Base-by-base conservation (phyloP, 2,113 vertebrate genomes). In the Ursus arctos region DNA sequence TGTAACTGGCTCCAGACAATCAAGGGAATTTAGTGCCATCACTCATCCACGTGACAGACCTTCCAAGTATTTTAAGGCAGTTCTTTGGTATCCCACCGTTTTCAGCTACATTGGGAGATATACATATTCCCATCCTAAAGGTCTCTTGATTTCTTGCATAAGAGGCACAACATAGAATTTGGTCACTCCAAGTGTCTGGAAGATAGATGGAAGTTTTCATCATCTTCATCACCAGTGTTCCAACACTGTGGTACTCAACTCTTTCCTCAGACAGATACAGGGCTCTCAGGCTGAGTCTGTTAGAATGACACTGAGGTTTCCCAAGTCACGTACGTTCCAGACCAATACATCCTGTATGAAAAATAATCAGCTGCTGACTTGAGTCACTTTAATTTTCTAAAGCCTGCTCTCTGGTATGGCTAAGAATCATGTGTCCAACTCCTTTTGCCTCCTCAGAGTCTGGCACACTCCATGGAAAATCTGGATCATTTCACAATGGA, bases 401-500 rank as follows among this genome's bases (percentile, higher is more conserved):
- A 63, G n/a, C 10, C 26, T 40, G 65, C 6, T 61, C 51, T 61
- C 59, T 10, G 11, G 13, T 65, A n/a, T 33, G 43, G 49, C 85
- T 80, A 65, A 84, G n/a, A 24, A 69, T 84, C 82, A 31, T 13
- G 24, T 67, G 47, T 33, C 53, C 59, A 82, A 12, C 9, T 26
- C 21, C 31, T 61, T 72, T 82, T 77, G 24, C 53, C 53, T 92
- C 81, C 72, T 63, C 57, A 14, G 26, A 18, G 2, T 82, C 74
- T 95, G 93, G 93, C 77, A 92, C 31, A 6, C 7, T 79, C 7
- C 19, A 11, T 80, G 96, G 97, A 96, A 97, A 97, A 72, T 92
- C 59, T 92, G 28, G 31, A 24, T 89, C 86, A 92, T 82, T 77
- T 72, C 91, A 79, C 47, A 83, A 47, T 76, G 6, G 33, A 86